phyloP scores from a whole-genome alignment of 2,113 vertebrate species.

The Nansenia antarctica region DNA sequence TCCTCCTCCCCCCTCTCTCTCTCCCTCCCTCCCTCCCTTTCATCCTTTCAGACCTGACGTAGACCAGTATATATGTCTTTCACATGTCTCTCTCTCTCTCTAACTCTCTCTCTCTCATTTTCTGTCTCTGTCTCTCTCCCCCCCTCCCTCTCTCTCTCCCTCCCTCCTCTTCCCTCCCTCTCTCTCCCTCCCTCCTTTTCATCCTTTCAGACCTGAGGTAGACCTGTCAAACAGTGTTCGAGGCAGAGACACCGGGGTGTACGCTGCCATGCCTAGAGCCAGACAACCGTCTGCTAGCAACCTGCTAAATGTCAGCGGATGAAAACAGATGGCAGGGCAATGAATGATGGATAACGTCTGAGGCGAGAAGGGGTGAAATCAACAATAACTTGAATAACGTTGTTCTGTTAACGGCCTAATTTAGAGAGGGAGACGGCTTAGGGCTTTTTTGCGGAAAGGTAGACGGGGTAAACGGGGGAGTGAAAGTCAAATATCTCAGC shows the following conservation, averaged over 20 bases:
- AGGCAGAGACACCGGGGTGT: constrained; percentile 42
- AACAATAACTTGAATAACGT: constrained; percentile 19
- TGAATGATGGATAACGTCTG: background rate
- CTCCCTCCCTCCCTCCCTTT: background rate
- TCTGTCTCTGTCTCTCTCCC: no score
- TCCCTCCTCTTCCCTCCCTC: background rate
- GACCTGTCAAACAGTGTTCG: constrained; percentile 54
- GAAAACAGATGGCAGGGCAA: background rate
- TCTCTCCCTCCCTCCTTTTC: constrained; percentile 26
- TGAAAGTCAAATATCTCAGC: constrained; percentile 14
- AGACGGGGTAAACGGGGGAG: constrained; percentile 14
- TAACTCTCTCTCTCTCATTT: background rate
- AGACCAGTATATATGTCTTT: no score
- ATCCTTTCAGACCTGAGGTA: no score
- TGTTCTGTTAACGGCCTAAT: constrained; percentile 40
- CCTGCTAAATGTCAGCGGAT: background rate
- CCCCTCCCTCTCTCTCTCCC: no score
- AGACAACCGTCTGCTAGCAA: constrained; percentile 6
- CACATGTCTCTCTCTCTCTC: background rate
- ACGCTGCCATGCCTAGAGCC: constrained; percentile 41
- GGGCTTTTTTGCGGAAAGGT: no score
- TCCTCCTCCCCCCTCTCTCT: background rate
- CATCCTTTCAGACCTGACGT: background rate
- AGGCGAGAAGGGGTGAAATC: background rate
- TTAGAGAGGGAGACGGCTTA: constrained; percentile 30